Evolutionary conservation across 1,140 invertebrate genomes (phyloP), one percentile per base, ranked within the genome.

Genomic region (Pseudomyrmex pallidus): DNA sequence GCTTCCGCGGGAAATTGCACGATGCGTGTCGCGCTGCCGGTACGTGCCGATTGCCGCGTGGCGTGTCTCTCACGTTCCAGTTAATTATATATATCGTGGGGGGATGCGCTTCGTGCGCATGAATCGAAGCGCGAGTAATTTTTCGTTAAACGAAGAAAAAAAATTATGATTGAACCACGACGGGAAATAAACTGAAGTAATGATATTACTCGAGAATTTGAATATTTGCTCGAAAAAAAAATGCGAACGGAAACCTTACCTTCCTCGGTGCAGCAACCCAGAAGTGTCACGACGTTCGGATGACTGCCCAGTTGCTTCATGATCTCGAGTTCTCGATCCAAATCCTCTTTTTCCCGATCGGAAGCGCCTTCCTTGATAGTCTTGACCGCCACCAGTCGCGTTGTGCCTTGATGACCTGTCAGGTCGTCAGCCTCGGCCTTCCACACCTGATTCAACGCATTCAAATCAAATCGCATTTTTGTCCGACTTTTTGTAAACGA

Each of bases 231-330:
- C 22, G 5, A 8, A 56, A 8, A 13, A 8, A 56, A 8, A 13
- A 56, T 67, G 1, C 20, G 2, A 44, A 10, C 0, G 15, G 7
- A 2, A 2, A 66, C 85, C 90, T 91, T 88, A 97, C 97, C 97
- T 95, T 97, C 96, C 91, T 97, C 96, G 10, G 97, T 97, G 90
- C 97, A 98, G 90, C 97, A 98, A 64, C 97, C 97, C 1, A 98
- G 94, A 59, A 98, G 95, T 0, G 97, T 97, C 15, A 98, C 97
- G 84, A 98, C 97, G 93, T 98, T 98, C 5, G 97, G 97, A 95
- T 98, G 97, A 10, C 96, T 96, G 54, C 97, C 97, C 57, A 98
- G 95, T 90, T 97, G 96, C 92, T 98, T 96, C 97, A 98, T 98
- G 73, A 98, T 97, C 87, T 96, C 96, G 72, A 98, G 95, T 90